Evolutionary conservation across 2,888 invertebrate species (phyloP), one percentile per base, ranked within the genome.

Genomic region (Ceriagrion tenellum): DNA sequence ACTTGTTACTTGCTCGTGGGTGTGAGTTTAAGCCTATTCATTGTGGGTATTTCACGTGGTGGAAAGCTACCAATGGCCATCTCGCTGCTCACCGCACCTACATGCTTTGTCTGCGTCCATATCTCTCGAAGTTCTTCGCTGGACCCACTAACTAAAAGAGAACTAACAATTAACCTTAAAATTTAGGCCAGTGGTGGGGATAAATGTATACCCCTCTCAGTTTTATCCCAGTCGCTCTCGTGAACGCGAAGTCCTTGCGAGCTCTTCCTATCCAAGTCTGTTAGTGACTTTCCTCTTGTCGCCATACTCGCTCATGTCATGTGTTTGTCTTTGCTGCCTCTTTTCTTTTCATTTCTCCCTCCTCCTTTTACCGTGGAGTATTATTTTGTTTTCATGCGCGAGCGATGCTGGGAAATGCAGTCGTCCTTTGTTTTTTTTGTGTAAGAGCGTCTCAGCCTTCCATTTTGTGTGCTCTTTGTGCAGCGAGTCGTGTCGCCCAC

Each of bases 401-500:
- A 63, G 63, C 35, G 59, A 40, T 40, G 91, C 63, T 63, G 40
- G 40, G 91, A 59, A 47, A 88, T 88, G 88, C 88, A 26, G 59
- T 63, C 63, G 63, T 91, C 63, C 35, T 59, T 63, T 63, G 59
- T 63, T 63, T 91, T 30, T 59, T 59, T 69, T 69, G 8, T 69
- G 26, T 69, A 26, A 12, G 69, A 69, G 26, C 88, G 6, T 63
- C 91, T n/a, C 18, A 18, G 30, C 56, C 59, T 40, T 91, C 40
- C 91, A 40, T 91, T 59, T 91, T 63, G 91, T 63, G 91, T 91
- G 63, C 26, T 13, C 40, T 10, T 59, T 59, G 90, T 16, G 59
- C 69, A 55, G n/a, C 30, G 59, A 90, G 90, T 56, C 56, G 90
- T 40, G 90, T 30, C 59, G 90, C 6, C n/a, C 0, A n/a, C 26